Evolutionary conservation across 2,113 vertebrate genomes (phyloP), one percentile per base, ranked within the genome.

Genomic region (Trematomus loennbergii): DNA sequence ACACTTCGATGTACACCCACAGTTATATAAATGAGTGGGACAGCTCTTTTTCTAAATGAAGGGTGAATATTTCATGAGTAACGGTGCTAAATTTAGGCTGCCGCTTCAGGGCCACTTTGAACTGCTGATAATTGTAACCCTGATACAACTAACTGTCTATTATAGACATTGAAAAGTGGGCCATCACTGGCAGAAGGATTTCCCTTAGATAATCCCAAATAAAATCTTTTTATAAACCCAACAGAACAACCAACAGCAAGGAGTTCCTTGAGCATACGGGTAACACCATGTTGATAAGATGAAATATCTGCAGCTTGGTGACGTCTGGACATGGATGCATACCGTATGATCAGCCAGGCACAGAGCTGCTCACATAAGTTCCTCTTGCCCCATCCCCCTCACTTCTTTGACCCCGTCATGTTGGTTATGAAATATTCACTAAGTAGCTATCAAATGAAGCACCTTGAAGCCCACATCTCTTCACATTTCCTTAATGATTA

Each of bases 381-480:
- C 46, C 70, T 68, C 18, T 58, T 75, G 57, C 53, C 75, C 88
- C 71, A 66, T 52, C 87, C 85, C 78, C 87, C 82, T 75, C 68
- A 43, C 22, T 22, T 72, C 86, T 84, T 62, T 67, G 43, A 73
- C 74, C 64, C 82, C 18, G 79, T 88, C 86, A 82, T 89, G 84
- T 66, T 52, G 86, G 70, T 88, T 89, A 94, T 94, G 81, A 93
- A 95, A 95, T 94, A 95, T 95, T 95, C 85, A 94, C 89, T 52
- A 87, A 89, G 81, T 53, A 83, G 83, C 78, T 72, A 82, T 86
- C 71, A 72, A 79, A 50, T 72, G 79, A 82, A 85, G 83, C 82
- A 79, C 79, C 88, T 60, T 20, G 9, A 78, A 84, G 81, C 55
- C 25, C 72, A 76, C 68, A 69, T 82, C 68, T 81, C 67, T 64